Evolutionary conservation across 2,797 vertebrate species (phyloP).

Genomic region (Pantherophis vulpinus): DNA sequence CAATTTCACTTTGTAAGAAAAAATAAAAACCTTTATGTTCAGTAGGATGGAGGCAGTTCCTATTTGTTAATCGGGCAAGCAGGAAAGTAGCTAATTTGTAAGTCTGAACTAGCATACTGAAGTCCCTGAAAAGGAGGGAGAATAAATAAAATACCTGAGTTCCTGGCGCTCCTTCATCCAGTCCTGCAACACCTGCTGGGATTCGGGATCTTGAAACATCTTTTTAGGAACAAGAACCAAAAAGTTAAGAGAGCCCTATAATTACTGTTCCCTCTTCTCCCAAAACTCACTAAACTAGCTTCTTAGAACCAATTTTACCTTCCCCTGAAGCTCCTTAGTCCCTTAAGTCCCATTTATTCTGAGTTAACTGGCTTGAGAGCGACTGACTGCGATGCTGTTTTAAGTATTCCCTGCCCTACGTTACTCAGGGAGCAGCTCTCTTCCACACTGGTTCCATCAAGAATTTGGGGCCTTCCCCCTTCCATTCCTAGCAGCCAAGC

Average conservation of each 20-base stretch:
- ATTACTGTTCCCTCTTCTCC: not conserved
- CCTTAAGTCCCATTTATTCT: not conserved
- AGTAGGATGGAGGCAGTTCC: not conserved
- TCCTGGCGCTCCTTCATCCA: slow-evolving; percentile 85
- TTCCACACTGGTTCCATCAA: not conserved
- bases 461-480: not conserved
- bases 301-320: not conserved
- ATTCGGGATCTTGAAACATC: slow-evolving; percentile 75
- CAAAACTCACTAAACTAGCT: not conserved
- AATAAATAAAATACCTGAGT: slow-evolving; percentile 66
- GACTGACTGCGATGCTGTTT: not conserved
- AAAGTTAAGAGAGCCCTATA: not conserved
- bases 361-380: not conserved
- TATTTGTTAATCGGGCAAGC: not conserved
- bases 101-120: not conserved
- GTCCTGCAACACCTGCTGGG: slow-evolving; percentile 76
- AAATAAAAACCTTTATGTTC: not conserved
- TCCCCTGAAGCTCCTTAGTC: not conserved
- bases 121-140: not conserved
- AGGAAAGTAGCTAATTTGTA: not conserved
- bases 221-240: slow-evolving; percentile 41
- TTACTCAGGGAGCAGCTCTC: too few species aligned
- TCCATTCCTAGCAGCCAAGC: too few species aligned
- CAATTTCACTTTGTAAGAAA: not conserved
- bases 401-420: not conserved